Evolutionary conservation across 2,113 vertebrate species (phyloP).

Genomic region (Zonotrichia leucophrys): DNA sequence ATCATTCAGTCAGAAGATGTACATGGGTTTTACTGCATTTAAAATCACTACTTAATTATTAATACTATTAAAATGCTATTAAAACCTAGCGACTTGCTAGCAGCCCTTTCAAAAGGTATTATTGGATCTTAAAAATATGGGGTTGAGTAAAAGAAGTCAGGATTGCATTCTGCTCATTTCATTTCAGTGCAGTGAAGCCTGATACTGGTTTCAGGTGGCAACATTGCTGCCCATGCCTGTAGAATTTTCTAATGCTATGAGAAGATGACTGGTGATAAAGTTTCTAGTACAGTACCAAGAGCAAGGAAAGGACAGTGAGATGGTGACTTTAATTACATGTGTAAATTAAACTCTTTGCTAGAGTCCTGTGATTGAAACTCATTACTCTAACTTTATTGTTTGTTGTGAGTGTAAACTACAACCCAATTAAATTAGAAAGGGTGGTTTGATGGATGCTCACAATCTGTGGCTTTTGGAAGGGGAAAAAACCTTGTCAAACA

Average conservation of each 20-base stretch:
- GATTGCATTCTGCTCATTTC: background rate
- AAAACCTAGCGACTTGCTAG: conserved; percentile 18
- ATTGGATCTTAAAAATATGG: background rate
- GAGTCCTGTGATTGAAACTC: conserved; percentile 65
- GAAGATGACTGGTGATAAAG: background rate
- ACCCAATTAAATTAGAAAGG: conserved; percentile 63
- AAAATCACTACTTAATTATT: conserved; percentile 38
- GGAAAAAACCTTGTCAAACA: background rate
- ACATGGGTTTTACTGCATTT: background rate
- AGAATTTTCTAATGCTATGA: background rate
- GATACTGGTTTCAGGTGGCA: background rate
- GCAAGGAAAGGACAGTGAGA: conserved; percentile 56
- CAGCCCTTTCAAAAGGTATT: conserved; percentile 31
- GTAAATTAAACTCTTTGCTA: conserved; percentile 68
- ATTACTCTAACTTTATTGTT: conserved; percentile 71
- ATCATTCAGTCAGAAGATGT: conserved; percentile 41
- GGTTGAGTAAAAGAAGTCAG: background rate
- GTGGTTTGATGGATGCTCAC: conserved; percentile 12
- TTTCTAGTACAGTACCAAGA: conserved; percentile 43
- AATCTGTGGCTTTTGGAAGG: conserved; percentile 6
- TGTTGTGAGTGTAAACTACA: conserved; percentile 68
- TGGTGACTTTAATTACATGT: conserved; percentile 69
- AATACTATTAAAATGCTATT: conserved; percentile 6
- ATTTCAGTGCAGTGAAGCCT: background rate
- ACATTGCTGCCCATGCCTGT: background rate